Evolutionary conservation across 2,113 vertebrate genomes (phyloP).

Genomic region (Pterocles orientalis): DNA sequence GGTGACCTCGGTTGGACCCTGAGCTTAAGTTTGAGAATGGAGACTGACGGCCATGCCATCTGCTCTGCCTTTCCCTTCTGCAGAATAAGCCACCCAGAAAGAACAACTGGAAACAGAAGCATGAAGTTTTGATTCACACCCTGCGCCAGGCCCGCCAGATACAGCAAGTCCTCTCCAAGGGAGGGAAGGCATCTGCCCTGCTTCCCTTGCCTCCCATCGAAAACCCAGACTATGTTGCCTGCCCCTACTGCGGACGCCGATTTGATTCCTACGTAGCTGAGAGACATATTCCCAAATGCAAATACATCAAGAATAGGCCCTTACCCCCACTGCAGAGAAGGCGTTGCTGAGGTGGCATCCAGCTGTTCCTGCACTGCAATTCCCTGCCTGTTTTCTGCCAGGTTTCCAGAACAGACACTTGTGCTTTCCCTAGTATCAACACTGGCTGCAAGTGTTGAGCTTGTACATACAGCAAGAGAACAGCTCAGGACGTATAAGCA

Average conservation of each 20-base stretch:
- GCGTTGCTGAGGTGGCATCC: neutral
- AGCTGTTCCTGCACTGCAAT: neutral
- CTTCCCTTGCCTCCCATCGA: conserved; percentile 50
- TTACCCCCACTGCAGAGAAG: conserved; percentile 56
- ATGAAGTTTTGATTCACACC: conserved; percentile 70
- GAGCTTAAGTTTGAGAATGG: neutral
- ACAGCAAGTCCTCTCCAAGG: conserved; percentile 64
- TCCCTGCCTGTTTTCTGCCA: neutral
- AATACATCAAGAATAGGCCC: conserved; percentile 76
- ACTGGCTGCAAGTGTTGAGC: neutral
- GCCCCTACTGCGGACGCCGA: conserved; percentile 76
- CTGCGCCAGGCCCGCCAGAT: conserved; percentile 60
- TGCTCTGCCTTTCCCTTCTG: neutral
- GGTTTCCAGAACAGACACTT: neutral
- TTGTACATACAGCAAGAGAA: neutral
- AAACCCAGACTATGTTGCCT: conserved; percentile 76
- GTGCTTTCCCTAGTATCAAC: neutral
- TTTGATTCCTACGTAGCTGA: conserved; percentile 78
- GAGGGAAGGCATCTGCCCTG: conserved; percentile 51
- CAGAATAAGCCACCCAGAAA: conserved; percentile 64
- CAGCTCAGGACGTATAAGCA: neutral
- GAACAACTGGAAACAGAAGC: conserved; percentile 76
- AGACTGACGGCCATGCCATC: neutral
- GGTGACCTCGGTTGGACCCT: neutral
- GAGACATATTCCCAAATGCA: conserved; percentile 80